These are phyloP conservation scores for Drosophila silvestris DNA, from an alignment of 2,888 invertebrate genomes.

Conservation along the genomic window DNA sequence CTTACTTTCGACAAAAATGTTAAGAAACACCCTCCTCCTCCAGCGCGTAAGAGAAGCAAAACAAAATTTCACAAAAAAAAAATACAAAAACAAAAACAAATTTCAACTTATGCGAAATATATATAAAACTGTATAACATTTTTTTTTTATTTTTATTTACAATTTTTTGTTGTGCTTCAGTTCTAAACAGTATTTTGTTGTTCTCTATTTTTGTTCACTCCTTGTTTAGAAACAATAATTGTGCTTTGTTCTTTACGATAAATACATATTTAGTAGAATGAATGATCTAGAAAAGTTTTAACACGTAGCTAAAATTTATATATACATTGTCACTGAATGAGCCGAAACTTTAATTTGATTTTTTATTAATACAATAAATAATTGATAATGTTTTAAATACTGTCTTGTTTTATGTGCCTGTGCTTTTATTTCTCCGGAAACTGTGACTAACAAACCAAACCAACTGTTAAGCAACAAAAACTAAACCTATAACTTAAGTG, in stretches of 20 bases:
- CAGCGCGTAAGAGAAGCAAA: conserved; percentile 51
- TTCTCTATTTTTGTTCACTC: conserved; percentile 31
- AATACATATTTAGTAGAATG: conserved; percentile 38
- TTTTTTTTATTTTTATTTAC: conserved; percentile 23
- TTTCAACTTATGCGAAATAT: conserved; percentile 15
- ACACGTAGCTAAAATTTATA: conserved; percentile 62
- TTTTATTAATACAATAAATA: conserved; percentile 61
- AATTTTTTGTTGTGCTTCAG: conserved; percentile 48
- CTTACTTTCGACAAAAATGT: conserved; percentile 43
- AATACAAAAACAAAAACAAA: background rate
- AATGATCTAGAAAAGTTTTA: conserved; percentile 43
- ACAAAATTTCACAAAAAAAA: conserved; percentile 25
- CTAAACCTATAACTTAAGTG: conserved; percentile 33
- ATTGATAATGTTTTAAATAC: conserved; percentile 53
- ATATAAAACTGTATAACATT: conserved; percentile 32
- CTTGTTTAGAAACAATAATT: conserved; percentile 50
- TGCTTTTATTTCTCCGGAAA: conserved; percentile 15
- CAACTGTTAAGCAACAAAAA: conserved; percentile 17
- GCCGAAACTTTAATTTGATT: conserved; percentile 46
- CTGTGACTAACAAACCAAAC: conserved; percentile 51
- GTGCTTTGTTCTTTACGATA: conserved; percentile 56
- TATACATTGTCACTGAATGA: conserved; percentile 62
- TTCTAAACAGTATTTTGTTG: conserved; percentile 71
- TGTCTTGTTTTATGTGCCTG: conserved; percentile 47
- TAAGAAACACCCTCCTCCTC: background rate